These are phyloP conservation scores for Pelagia noctiluca DNA, from an alignment of 30 jellyfish, hydroid and myxozoan genomes.

Conservation along the genomic window DNA sequence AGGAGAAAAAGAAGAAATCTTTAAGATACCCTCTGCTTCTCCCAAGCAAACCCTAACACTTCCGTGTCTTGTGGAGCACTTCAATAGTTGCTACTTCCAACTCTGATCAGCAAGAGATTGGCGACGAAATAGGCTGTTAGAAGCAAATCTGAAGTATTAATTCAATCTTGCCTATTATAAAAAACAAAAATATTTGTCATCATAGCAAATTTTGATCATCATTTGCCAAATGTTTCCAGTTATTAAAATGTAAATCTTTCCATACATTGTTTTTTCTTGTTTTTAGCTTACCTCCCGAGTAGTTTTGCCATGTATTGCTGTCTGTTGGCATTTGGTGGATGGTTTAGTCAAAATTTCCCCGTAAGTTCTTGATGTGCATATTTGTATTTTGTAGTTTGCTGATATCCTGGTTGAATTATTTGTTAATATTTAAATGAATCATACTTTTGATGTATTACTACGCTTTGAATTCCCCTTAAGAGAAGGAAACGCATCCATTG, in stretches of 20 bases:
- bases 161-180: too few species aligned
- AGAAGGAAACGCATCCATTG: too few species aligned
- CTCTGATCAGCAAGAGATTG: too few species aligned
- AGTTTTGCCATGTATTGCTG: conserved; percentile 93
- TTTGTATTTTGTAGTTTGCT: not conserved
- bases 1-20: too few species aligned
- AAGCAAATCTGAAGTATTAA: too few species aligned
- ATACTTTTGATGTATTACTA: not conserved
- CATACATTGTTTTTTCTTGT: not conserved
- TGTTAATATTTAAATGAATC: not conserved
- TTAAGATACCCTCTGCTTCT: too few species aligned
- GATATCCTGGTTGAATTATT: not conserved
- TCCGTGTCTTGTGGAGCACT: too few species aligned
- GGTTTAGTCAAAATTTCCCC: conserved; percentile 82
- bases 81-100: too few species aligned
- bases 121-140: too few species aligned
- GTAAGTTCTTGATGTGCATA: conserved; percentile 37
- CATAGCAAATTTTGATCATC: not conserved
- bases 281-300: conserved; percentile 93
- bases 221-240: not conserved
- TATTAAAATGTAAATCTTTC: not conserved
- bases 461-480: too few species aligned
- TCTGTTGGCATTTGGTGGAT: conserved; percentile 95
- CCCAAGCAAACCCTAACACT: too few species aligned
- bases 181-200: not conserved